phyloP scores from a whole-genome alignment of 2,113 vertebrate species.

The Capreolus pygargus region DNA sequence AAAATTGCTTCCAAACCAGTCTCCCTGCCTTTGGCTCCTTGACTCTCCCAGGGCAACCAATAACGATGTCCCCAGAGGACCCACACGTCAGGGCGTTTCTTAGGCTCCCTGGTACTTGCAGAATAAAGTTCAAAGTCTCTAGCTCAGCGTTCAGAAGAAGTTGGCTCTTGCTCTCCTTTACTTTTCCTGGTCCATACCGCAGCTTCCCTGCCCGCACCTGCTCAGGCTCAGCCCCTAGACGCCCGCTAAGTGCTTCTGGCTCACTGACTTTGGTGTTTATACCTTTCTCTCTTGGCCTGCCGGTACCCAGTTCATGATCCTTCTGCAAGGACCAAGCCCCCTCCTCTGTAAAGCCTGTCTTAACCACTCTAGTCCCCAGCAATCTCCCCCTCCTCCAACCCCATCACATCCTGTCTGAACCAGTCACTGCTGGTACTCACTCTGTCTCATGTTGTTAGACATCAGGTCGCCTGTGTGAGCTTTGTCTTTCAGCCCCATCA shows the following conservation, averaged over 20 bases:
- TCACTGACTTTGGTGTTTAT: neutral
- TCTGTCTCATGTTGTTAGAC: no score
- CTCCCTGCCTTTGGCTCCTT: neutral
- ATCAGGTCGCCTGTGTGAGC: no score
- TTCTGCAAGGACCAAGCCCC: neutral
- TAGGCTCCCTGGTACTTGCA: neutral
- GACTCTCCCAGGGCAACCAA: neutral
- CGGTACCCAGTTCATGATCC: neutral
- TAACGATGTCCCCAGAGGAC: neutral
- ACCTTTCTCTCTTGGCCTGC: neutral
- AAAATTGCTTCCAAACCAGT: neutral
- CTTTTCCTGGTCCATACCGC: rapidly evolving
- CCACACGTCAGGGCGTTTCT: rapidly evolving
- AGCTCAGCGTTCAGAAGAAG: neutral
- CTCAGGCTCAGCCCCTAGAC: no score
- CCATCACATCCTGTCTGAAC: neutral
- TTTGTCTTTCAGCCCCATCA: neutral
- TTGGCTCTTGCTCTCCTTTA: no score
- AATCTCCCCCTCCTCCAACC: neutral
- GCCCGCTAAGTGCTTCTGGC: neutral
- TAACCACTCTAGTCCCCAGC: neutral
- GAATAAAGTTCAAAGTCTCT: neutral
- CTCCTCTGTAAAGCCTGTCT: neutral
- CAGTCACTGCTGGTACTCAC: neutral
- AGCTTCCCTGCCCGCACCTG: rapidly evolving